Percentiles rank a stretch among this genome's conserved stretches.
Evolutionary conservation across 2,113 vertebrate species (phyloP).

Genomic region (Halcyon malimbica): DNA sequence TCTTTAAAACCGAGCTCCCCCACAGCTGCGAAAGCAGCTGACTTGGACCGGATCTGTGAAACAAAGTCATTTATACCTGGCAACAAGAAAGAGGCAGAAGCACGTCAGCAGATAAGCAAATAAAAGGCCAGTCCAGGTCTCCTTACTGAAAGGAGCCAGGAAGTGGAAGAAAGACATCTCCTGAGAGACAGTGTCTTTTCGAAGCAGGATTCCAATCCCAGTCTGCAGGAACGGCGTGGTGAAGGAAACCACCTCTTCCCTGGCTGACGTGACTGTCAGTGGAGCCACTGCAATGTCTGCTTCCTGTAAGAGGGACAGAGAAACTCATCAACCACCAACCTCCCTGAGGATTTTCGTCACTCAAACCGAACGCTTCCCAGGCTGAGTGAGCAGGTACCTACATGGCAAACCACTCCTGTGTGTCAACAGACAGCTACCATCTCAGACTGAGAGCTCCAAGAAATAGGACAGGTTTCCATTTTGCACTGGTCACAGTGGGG

Average conservation of each 20-base stretch:
- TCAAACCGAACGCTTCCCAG: neutral
- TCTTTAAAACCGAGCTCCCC: neutral
- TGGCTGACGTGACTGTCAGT: slow-evolving; percentile 77
- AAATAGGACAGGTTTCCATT: neutral
- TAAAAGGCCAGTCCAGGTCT: slow-evolving; percentile 85
- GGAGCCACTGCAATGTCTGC: slow-evolving; percentile 87
- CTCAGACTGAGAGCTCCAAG: neutral
- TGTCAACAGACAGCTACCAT: neutral
- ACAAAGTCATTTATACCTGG: slow-evolving; percentile 72
- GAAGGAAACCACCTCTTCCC: slow-evolving; percentile 84
- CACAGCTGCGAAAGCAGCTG: neutral
- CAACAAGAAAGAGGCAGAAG: slow-evolving; percentile 84
- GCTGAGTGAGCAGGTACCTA: neutral
- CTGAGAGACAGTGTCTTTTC: slow-evolving; percentile 64
- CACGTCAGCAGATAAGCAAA: slow-evolving; percentile 84
- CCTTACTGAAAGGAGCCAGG: slow-evolving; percentile 84
- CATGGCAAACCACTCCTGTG: neutral
- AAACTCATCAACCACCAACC: neutral
- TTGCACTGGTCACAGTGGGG: neutral
- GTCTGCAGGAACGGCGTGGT: slow-evolving; percentile 88
- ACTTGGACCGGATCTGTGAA: neutral
- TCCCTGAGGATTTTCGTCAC: neutral
- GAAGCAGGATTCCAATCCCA: slow-evolving; percentile 84
- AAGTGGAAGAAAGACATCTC: slow-evolving; percentile 79
- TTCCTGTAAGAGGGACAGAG: slow-evolving; percentile 68